Percentiles rank a stretch among this genome's conserved stretches.
Conservation (phyloP, 2,113 vertebrate genomes). For the Python bivittatus region DNA sequence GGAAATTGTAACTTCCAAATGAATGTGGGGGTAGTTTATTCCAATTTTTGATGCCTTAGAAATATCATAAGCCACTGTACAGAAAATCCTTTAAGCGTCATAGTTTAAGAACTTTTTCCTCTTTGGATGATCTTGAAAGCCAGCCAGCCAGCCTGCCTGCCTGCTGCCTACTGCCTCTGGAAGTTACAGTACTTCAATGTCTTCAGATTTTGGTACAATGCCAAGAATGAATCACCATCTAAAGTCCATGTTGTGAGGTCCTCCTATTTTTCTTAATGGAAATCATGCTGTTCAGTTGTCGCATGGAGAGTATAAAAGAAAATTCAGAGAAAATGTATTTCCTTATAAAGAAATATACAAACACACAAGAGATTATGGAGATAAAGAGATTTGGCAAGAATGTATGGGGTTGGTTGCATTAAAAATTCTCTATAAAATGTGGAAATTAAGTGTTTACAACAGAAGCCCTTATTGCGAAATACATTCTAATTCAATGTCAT, state of each 20-base stretch:
- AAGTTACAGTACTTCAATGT: slow-evolving; percentile 54
- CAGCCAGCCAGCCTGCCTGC: neutral
- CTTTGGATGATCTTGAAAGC: slow-evolving; percentile 43
- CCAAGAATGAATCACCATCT: slow-evolving; percentile 63
- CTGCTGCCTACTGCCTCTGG: slow-evolving; percentile 52
- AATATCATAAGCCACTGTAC: slow-evolving; percentile 7
- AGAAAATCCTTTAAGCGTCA: slow-evolving; percentile 26
- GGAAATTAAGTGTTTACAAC: slow-evolving; percentile 26
- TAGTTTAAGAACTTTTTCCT: slow-evolving; percentile 34
- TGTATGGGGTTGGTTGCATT: slow-evolving; percentile 56
- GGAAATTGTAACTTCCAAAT: slow-evolving; percentile 26
- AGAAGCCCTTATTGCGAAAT: slow-evolving; percentile 26
- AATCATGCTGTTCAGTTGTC: slow-evolving; percentile 49
- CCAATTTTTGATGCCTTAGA: slow-evolving; percentile 47
- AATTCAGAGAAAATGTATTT: slow-evolving; percentile 35
- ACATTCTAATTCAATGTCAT: slow-evolving; percentile 23
- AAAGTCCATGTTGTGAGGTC: slow-evolving; percentile 38
- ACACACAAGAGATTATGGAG: neutral
- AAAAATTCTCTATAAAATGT: slow-evolving; percentile 46
- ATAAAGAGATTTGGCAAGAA: neutral
- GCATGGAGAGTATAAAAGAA: slow-evolving; percentile 45
- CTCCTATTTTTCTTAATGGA: slow-evolving; percentile 50
- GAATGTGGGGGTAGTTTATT: slow-evolving; percentile 24
- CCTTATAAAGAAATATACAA: neutral
- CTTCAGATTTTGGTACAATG: slow-evolving; percentile 59